These are phyloP conservation scores for Mermis nigrescens DNA, from an alignment of 2,888 invertebrate genomes.

Conservation along the genomic window DNA sequence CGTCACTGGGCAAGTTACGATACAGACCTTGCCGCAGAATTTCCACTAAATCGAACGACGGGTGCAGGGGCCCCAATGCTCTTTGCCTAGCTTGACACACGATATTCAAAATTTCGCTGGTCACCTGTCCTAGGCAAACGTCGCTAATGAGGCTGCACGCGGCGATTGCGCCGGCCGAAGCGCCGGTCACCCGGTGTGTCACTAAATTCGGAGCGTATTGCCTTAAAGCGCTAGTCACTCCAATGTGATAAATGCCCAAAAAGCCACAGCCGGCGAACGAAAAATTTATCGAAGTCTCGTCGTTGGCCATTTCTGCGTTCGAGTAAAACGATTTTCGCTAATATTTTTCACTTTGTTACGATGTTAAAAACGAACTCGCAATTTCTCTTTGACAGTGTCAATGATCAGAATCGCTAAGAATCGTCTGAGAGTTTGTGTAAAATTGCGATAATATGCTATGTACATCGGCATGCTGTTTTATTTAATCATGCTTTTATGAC, in stretches of 20 bases:
- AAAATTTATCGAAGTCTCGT: conserved; percentile 41
- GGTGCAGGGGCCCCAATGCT: conserved; percentile 82
- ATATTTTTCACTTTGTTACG: too few species aligned
- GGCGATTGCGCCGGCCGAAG: conserved; percentile 65
- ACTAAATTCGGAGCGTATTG: conserved; percentile 48
- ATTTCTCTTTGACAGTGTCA: too few species aligned
- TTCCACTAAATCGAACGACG: conserved; percentile 76
- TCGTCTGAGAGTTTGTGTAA: too few species aligned
- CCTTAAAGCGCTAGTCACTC: conserved; percentile 86
- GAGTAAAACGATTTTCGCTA: too few species aligned
- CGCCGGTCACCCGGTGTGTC: conserved; percentile 67
- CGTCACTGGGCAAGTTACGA: conserved; percentile 47
- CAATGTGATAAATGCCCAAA: conserved; percentile 94
- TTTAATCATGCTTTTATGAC: too few species aligned
- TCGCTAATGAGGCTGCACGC: conserved; percentile 35
- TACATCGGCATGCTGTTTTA: too few species aligned
- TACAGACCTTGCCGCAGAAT: conserved; percentile 65
- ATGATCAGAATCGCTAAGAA: too few species aligned
- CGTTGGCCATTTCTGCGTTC: too few species aligned
- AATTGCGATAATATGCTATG: too few species aligned
- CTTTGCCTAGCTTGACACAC: conserved; percentile 58
- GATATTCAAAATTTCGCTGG: conserved; percentile 68
- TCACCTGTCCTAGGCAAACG: conserved; percentile 41
- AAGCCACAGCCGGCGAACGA: conserved; percentile 99
- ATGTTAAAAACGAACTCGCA: too few species aligned